Base-by-base conservation (phyloP, 2,888 invertebrate species). In the Sceliomorpha sp. region DNA sequence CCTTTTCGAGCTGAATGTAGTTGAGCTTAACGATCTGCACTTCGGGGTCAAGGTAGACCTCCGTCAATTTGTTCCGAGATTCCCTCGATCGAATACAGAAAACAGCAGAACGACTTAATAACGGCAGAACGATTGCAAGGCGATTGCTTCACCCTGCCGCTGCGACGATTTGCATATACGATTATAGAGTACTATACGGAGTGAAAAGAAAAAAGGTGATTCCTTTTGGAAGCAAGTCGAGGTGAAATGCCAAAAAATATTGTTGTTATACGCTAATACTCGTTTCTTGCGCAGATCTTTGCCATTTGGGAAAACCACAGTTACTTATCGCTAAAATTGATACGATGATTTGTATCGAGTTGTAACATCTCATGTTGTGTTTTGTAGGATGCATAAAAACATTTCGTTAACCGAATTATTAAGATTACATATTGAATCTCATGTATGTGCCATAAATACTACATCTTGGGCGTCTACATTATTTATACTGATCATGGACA, bases 101-200 rank as follows among this genome's bases (percentile, higher is more conserved):
- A 85, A 85, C 83, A 78, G 80, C 83, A 79, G 79, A 86, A 88
- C 85, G 81, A 86, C 84, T 88, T 88, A 87, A 87, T 87, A 85
- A 86, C 83, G 59, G 60, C 68, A 56, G 56, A 68, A 72, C 66
- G 64, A 72, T 72, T 82, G 82, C 81, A 74, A 77, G 79, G 81
- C 84, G 82, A 85, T 87, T 86, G 85, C 83, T 82, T 83, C 83
- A 82, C 78, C 78, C 80, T 64, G 73, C 75, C 71, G 79, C 78
- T 73, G 76, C 73, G 82, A 83, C 83, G 77, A 88, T 88, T 88
- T 88, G 87, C 88, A 88, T 88, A 87, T 79, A 82, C 85, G 88
- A 88, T 88, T 88, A 87, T 83, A 86, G 85, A 76, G 78, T 81
- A 77, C 79, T n/a, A n/a, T 73, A 27, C 63, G 53, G 60, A 55